A percentile compares a stretch with the other conserved stretches of the same genome.
These are phyloP conservation scores for Spisula subtruncata DNA, from an alignment of 2,888 invertebrate species.

Conservation along the genomic window DNA sequence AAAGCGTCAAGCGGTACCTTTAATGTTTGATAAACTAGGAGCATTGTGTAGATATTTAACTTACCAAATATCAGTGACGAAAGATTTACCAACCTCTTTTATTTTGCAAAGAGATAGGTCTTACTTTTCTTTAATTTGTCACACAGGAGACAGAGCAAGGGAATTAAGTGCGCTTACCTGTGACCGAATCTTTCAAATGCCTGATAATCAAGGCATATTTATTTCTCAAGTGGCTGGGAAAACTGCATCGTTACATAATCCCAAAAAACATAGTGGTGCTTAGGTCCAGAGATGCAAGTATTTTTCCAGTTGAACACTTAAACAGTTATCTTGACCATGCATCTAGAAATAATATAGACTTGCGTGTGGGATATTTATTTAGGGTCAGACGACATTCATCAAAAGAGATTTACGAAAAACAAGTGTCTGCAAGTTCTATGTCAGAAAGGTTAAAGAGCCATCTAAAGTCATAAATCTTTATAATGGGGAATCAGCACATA, in stretches of 20 bases:
- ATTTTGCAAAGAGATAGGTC: neutral
- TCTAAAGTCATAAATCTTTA: conserved; percentile 26
- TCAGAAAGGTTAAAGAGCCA: conserved; percentile 23
- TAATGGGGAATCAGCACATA: conserved; percentile 28
- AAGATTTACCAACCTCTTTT: neutral
- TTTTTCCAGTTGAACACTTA: conserved; percentile 27
- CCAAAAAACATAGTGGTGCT: conserved; percentile 27
- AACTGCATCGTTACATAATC: conserved; percentile 2
- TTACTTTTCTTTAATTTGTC: conserved; percentile 32
- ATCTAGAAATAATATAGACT: neutral
- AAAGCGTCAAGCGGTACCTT: conserved; percentile 27
- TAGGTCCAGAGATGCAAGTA: neutral
- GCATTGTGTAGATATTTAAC: conserved; percentile 28
- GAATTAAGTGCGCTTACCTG: neutral
- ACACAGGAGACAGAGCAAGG: conserved; percentile 30
- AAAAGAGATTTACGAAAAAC: neutral
- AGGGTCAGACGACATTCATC: neutral
- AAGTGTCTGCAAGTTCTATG: neutral
- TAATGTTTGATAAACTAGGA: conserved; percentile 38
- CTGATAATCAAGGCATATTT: conserved; percentile 23
- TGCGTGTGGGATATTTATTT: conserved; percentile 26
- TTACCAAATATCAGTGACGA: conserved; percentile 14
- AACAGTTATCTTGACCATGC: neutral
- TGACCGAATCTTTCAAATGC: neutral
- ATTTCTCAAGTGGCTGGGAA: conserved; percentile 27